These are phyloP conservation scores for Cistogaster globosa DNA, from an alignment of 2,888 invertebrate genomes.

Conservation along the genomic window DNA sequence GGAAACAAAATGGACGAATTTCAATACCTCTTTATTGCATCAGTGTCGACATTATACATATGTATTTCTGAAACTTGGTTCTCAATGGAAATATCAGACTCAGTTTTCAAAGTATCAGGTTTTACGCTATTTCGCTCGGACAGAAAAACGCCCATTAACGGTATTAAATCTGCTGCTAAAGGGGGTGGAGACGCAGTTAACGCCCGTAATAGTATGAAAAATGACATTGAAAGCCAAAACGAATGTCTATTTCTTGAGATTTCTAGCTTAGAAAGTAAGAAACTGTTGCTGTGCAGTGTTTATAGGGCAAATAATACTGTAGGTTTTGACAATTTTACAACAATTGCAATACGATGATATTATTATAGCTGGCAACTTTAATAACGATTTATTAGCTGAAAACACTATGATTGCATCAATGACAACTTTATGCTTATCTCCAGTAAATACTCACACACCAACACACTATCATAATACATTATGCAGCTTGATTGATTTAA, in stretches of 20 bases:
- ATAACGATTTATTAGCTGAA: not conserved
- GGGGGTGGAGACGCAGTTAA: not conserved
- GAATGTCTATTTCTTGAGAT: too few species aligned
- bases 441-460: not conserved
- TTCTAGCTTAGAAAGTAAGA: too few species aligned
- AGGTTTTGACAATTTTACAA: not conserved
- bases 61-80: slow-evolving; percentile 14
- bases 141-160: not conserved
- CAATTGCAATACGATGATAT: not conserved
- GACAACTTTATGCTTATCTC: not conserved
- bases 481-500: not conserved
- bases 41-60: not conserved
- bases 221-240: not conserved
- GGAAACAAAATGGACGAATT: not conserved
- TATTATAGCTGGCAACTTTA: not conserved
- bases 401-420: not conserved
- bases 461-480: not conserved
- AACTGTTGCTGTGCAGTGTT: not conserved
- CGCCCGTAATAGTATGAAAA: not conserved
- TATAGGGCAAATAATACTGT: not conserved
- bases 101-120: not conserved
- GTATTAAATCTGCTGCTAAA: not conserved
- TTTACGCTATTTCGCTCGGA: not conserved
- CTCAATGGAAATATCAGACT: not conserved
- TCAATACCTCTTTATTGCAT: not conserved